These are phyloP conservation scores for Calameuta idolon DNA, from an alignment of 2,888 invertebrate species.

Conservation along the genomic window DNA sequence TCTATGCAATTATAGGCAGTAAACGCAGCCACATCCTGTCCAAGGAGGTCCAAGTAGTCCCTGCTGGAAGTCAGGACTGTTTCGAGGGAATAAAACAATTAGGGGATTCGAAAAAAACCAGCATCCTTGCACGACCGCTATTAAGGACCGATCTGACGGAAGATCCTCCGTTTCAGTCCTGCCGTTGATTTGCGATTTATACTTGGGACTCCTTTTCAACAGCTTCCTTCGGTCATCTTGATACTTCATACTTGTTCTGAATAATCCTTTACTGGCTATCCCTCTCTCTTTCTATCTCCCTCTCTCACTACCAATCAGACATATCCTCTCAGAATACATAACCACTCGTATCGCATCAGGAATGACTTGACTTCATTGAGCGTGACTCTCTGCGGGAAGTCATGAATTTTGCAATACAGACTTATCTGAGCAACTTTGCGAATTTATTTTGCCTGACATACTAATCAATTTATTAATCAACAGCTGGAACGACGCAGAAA, in stretches of 20 bases:
- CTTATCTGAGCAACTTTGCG: background rate
- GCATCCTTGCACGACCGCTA: background rate
- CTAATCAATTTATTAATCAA: background rate
- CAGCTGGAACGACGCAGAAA: background rate
- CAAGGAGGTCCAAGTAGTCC: conserved; percentile 35
- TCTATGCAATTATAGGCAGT: conserved; percentile 66
- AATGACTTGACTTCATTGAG: background rate
- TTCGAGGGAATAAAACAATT: conserved; percentile 47
- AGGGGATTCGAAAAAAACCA: conserved; percentile 39
- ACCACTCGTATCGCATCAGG: background rate
- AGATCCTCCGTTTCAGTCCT: background rate
- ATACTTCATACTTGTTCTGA: background rate
- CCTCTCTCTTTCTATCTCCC: too few species aligned
- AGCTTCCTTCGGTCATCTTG: background rate
- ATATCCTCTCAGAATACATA: background rate
- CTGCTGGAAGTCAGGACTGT: conserved; percentile 38
- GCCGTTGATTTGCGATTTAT: background rate
- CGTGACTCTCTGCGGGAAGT: background rate
- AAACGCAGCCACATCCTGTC: conserved; percentile 66
- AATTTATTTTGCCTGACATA: background rate
- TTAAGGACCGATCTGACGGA: background rate
- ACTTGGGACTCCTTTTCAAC: background rate
- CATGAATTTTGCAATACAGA: background rate
- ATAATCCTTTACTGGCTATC: background rate
- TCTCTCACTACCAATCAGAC: background rate